Conservation (phyloP, 2,797 vertebrate genomes). For the Anas flavirostris region DNA sequence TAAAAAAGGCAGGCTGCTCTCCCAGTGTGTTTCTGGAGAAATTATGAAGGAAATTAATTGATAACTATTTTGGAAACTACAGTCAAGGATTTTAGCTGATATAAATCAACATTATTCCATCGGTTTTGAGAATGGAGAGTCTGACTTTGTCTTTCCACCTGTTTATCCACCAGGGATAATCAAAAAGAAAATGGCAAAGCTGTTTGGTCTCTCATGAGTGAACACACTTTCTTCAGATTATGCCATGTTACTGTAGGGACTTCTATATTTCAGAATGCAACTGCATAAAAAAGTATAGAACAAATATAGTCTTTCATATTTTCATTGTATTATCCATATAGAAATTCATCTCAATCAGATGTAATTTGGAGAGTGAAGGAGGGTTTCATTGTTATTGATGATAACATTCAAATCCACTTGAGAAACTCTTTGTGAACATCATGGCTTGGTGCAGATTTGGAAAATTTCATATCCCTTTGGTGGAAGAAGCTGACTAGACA, state of each 20-base stretch:
- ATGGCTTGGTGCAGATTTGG: slow-evolving; percentile 21
- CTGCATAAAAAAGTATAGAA: neutral
- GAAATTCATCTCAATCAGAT: neutral
- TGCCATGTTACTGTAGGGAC: neutral
- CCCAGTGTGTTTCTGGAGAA: neutral
- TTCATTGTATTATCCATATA: neutral
- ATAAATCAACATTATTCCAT: neutral
- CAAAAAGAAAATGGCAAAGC: neutral
- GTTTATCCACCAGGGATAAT: neutral
- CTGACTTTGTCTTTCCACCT: neutral
- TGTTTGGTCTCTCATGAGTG: neutral
- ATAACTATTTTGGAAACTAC: neutral
- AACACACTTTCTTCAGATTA: neutral
- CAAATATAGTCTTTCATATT: neutral
- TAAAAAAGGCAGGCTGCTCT: neutral
- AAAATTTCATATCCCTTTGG: slow-evolving; percentile 13
- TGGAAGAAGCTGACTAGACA: neutral
- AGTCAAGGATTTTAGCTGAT: neutral
- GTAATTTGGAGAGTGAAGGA: neutral
- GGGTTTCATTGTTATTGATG: neutral
- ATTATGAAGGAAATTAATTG: neutral
- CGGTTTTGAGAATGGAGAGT: neutral
- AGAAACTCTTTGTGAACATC: neutral
- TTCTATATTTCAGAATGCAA: neutral
- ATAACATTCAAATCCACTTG: slow-evolving; percentile 23